Conservation (phyloP, 1,140 invertebrate species). For the Drosophila cardini region DNA sequence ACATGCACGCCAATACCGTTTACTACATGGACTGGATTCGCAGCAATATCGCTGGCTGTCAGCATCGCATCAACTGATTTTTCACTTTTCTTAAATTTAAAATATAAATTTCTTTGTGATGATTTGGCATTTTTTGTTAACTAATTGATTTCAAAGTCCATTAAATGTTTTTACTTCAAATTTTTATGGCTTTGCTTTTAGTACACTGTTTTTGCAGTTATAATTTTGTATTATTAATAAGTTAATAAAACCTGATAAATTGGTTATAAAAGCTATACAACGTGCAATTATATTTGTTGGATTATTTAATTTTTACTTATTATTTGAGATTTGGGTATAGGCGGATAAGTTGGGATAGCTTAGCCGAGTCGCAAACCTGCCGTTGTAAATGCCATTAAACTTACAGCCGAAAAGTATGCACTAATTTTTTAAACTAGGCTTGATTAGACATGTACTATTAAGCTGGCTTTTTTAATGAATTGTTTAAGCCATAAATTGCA, state of each 20-base stretch:
- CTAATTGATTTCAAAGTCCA: conserved; percentile 13
- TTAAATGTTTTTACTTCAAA: conserved; percentile 11
- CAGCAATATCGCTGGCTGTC: conserved; percentile 42
- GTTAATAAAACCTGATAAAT: conserved; percentile 16
- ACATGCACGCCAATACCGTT: conserved; percentile 85
- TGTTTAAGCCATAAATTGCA: not conserved
- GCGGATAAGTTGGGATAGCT: not conserved
- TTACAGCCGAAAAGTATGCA: conserved; percentile 33
- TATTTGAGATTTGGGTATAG: no score
- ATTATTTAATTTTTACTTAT: no score
- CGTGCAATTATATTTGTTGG: not conserved
- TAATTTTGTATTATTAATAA: conserved; percentile 21
- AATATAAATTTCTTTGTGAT: no score
- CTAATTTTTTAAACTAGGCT: not conserved
- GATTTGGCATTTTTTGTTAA: no score
- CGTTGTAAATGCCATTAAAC: not conserved
- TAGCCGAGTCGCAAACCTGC: not conserved
- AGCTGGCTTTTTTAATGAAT: not conserved
- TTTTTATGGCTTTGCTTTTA: conserved; percentile 54
- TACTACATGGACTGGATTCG: conserved; percentile 79
- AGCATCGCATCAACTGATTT: conserved; percentile 47
- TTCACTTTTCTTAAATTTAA: not conserved
- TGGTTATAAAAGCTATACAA: not conserved
- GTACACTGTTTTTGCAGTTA: not conserved
- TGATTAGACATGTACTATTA: not conserved